phyloP scores from a whole-genome alignment of 2,797 vertebrate species.

The Channa striata region DNA sequence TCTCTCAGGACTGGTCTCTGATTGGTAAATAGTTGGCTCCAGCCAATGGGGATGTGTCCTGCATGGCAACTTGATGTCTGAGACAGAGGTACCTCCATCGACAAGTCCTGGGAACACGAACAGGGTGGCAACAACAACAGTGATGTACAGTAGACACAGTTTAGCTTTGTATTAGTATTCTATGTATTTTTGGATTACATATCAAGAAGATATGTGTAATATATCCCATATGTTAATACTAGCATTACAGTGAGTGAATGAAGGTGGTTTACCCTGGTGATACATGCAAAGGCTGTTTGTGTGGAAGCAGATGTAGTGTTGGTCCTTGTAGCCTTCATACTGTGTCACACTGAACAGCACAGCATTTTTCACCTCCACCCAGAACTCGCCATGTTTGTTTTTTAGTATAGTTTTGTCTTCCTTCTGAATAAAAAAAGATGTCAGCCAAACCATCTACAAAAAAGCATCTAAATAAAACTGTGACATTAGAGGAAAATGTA shows the following conservation, averaged over 20 bases:
- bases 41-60: constrained; percentile 93
- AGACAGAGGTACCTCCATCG: constrained; percentile 83
- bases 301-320: constrained; percentile 96
- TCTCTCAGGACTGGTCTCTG: constrained; percentile 87
- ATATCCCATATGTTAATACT: too few relatives aligned
- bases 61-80: constrained; percentile 89
- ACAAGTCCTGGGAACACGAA: constrained; percentile 84
- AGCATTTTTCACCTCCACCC: constrained; percentile 91
- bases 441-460: neutral
- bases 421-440: constrained; percentile 75
- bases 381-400: constrained; percentile 95
- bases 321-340: constrained; percentile 95
- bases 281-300: constrained; percentile 91
- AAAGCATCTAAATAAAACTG: neutral
- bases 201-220: too few relatives aligned
- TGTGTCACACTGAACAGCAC: constrained; percentile 93
- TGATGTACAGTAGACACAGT: neutral
- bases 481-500: neutral
- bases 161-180: neutral
- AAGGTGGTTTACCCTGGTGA: constrained; percentile 90
- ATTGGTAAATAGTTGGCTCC: constrained; percentile 94
- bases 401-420: constrained; percentile 87
- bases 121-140: neutral
- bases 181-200: neutral
- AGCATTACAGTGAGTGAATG: neutral